These are phyloP conservation scores for Autographa gamma DNA, from an alignment of 2,888 invertebrate species.

Conservation along the genomic window DNA sequence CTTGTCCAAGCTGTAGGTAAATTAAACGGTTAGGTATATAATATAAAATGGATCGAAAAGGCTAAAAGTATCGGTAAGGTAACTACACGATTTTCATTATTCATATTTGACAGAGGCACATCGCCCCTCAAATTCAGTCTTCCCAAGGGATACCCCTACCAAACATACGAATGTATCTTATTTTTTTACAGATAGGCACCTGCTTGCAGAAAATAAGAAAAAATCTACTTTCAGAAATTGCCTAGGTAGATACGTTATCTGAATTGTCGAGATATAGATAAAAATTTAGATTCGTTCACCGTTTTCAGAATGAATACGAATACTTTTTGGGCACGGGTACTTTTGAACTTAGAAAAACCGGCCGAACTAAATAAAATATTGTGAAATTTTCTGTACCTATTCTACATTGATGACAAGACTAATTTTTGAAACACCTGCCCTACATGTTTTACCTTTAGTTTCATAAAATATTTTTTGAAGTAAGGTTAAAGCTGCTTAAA, in stretches of 20 bases:
- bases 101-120: slow-evolving; percentile 55
- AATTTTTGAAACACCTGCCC: no score
- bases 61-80: slow-evolving; percentile 48
- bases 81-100: slow-evolving; percentile 56
- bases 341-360: slow-evolving; percentile 31
- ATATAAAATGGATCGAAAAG: slow-evolving; percentile 43
- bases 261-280: slow-evolving; percentile 36
- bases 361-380: slow-evolving; percentile 8
- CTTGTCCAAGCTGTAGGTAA: no score
- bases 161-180: slow-evolving; percentile 42
- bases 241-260: slow-evolving; percentile 40
- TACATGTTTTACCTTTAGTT: no score
- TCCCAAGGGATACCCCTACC: slow-evolving; percentile 49
- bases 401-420: neutral
- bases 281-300: slow-evolving; percentile 50
- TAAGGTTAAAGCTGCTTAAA: neutral
- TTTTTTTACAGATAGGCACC: slow-evolving; percentile 41
- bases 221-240: slow-evolving; percentile 44
- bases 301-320: slow-evolving; percentile 42
- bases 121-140: slow-evolving; percentile 36
- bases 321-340: slow-evolving; percentile 20
- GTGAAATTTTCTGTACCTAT: neutral
- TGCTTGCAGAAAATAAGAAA: slow-evolving; percentile 46
- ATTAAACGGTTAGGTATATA: neutral
- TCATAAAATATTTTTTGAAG: no score